Evolutionary conservation across 2,797 vertebrate genomes (phyloP), one percentile per base, ranked within the genome.

Genomic region (Cyprinodon diabolis): DNA sequence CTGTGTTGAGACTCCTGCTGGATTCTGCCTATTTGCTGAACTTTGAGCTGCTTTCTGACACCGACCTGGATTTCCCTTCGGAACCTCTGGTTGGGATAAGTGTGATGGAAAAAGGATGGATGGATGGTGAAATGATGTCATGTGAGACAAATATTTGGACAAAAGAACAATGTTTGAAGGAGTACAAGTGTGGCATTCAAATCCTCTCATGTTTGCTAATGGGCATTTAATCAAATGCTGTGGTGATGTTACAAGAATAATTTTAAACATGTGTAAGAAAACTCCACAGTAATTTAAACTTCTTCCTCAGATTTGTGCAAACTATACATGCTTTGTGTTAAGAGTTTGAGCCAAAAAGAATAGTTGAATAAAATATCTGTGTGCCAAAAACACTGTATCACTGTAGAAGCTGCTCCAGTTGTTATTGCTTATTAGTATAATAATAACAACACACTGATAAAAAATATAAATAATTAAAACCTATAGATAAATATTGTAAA

Each of bases 401-500:
- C 25, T 30, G 1, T 30, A 30, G 1, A 30, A 30, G 25, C 25
- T 30, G 25, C 25, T 30, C 25, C 25, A 1, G 25, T 30, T 30
- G 25, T 30, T 30, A 30, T 30, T 30, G 25, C 25, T 30, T 30
- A 30, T 30, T 30, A 30, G 1, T 2, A 25, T 25, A 25, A 30
- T 30, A n/a, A 40, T 37, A 2, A 40, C 11, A 40, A 40, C 11
- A 62, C 13, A 21, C 40, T 45, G 19, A 63, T 63, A 13, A 63
- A 19, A 11, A 0, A 63, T n/a, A 35, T 63, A 43, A 63, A 13
- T 63, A 63, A 43, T 12, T 63, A 21, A 43, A 43, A 43, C 37
- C 37, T 23, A 63, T 55, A 54, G 25, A 62, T 43, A 55, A 52
- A 54, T 69, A 43, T 51, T 63, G 48, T n/a, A 55, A 69, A 63